These are phyloP conservation scores for Oreochromis mossambicus DNA, from an alignment of 2,797 vertebrate genomes.

Conservation along the genomic window DNA sequence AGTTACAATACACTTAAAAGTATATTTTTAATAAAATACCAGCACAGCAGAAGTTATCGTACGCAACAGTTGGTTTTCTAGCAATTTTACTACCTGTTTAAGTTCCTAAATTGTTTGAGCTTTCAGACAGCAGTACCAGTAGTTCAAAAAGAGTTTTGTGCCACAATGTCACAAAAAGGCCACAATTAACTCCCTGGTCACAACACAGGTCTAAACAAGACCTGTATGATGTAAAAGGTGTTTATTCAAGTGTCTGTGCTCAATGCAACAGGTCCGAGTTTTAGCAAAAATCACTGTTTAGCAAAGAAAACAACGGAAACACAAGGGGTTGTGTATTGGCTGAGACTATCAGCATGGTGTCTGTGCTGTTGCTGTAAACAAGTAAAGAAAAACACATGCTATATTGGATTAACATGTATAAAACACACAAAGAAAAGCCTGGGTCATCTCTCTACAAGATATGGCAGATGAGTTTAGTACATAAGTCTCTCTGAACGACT, in stretches of 20 bases:
- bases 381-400: background rate
- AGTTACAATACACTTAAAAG: background rate
- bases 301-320: background rate
- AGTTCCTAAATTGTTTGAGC: background rate
- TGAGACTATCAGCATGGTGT: constrained; percentile 25
- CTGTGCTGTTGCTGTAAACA: background rate
- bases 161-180: constrained; percentile 14
- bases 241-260: background rate
- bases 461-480: constrained; percentile 35
- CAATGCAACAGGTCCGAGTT: background rate
- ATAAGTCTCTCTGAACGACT: constrained; percentile 8
- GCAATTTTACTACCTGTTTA: background rate
- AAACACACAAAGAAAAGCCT: constrained; percentile 16
- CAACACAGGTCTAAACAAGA: constrained; percentile 21
- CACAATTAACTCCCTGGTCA: constrained; percentile 2
- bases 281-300: background rate
- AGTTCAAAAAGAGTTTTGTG: constrained; percentile 11
- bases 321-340: background rate
- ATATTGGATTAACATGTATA: constrained; percentile 22
- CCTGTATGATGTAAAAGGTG: background rate
- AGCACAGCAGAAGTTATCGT: background rate
- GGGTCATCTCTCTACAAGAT: constrained; percentile 7
- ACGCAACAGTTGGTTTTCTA: background rate
- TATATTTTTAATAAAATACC: background rate
- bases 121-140: constrained; percentile 15